phyloP scores from a whole-genome alignment of 2,113 vertebrate genomes.

The Numida meleagris region DNA sequence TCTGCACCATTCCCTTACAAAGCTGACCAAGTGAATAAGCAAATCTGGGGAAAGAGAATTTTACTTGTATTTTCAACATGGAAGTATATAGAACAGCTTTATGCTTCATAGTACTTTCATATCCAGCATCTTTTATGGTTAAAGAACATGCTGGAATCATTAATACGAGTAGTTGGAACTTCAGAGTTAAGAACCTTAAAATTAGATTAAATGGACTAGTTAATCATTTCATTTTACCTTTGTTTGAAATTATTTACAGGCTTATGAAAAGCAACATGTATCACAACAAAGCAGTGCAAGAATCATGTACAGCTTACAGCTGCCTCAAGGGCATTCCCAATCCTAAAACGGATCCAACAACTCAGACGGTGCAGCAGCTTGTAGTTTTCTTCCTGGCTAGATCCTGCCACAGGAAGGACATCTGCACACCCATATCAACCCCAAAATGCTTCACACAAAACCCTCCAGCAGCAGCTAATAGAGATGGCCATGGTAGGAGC shows the following conservation, averaged over 20 bases:
- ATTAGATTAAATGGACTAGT: background rate
- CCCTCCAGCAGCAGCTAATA: background rate
- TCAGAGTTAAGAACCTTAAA: background rate
- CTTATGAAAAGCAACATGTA: background rate
- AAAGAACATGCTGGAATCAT: background rate
- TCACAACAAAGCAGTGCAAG: background rate
- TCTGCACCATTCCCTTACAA: background rate
- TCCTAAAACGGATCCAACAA: background rate
- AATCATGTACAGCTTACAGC: background rate
- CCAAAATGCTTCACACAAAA: background rate
- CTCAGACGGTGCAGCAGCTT: background rate
- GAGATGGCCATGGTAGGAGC: background rate
- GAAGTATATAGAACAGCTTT: background rate
- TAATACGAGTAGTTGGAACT: background rate
- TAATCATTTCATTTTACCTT: background rate
- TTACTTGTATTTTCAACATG: background rate
- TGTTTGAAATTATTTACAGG: background rate
- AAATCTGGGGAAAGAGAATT: background rate
- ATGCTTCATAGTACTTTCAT: background rate
- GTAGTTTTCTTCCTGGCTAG: background rate
- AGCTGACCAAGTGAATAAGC: background rate
- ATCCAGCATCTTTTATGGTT: background rate
- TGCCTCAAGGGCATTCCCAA: background rate
- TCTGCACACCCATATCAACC: rapidly evolving
- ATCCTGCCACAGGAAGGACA: background rate